Evolutionary conservation across 2,888 invertebrate species (phyloP).

Genomic region (Eupithecia insigniata): DNA sequence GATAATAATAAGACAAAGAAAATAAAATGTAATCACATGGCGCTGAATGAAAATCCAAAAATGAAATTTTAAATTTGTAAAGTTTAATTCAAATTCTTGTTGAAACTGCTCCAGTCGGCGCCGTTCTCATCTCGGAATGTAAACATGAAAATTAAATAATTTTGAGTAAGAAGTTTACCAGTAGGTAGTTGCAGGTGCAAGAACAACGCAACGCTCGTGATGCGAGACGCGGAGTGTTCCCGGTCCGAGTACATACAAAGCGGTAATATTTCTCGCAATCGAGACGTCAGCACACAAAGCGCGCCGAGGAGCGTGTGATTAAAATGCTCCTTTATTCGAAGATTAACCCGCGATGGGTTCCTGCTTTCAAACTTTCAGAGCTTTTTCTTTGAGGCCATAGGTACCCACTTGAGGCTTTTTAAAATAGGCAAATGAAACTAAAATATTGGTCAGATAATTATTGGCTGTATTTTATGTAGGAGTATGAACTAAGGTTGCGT

Average conservation of each 20-base stretch:
- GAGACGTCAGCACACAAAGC: conserved; percentile 53
- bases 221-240: neutral
- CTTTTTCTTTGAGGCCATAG: neutral
- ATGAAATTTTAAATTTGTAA: conserved; percentile 21
- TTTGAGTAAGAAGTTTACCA: neutral
- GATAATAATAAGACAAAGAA: conserved; percentile 28
- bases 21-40: conserved; percentile 29
- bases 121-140: conserved; percentile 9
- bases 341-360: conserved; percentile 12
- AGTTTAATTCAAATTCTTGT: conserved; percentile 23
- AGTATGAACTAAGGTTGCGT: neutral
- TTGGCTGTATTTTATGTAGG: neutral
- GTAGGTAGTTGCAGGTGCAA: neutral
- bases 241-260: neutral
- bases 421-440: neutral
- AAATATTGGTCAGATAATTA: neutral
- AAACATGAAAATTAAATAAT: conserved; percentile 10
- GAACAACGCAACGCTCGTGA: neutral
- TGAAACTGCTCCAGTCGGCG: conserved; percentile 5
- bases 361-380: neutral
- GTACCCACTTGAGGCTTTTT: neutral
- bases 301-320: conserved; percentile 47
- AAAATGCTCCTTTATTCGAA: conserved; percentile 46
- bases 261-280: conserved; percentile 45
- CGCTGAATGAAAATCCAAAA: conserved; percentile 13